These are phyloP conservation scores for Isaurus tuberculatus DNA, from an alignment of 92 coral and sea anemone genomes.

Conservation along the genomic window DNA sequence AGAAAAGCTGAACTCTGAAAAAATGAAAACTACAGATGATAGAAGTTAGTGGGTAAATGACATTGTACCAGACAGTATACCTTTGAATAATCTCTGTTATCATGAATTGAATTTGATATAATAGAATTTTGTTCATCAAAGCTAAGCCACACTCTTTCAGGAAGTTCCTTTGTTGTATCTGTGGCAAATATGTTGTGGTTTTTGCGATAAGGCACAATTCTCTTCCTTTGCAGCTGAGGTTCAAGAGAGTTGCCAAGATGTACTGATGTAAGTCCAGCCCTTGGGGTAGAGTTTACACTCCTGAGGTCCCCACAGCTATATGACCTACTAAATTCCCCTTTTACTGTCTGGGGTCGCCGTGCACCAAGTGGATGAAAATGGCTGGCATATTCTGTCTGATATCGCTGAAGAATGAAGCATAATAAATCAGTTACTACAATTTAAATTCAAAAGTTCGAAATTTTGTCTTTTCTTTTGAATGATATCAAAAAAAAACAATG, in stretches of 20 bases:
- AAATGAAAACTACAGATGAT: too few relatives aligned
- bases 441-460: too few relatives aligned
- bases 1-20: too few relatives aligned
- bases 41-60: too few relatives aligned
- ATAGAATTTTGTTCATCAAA: conserved; percentile 57
- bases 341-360: conserved; percentile 81
- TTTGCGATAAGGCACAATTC: conserved; percentile 90
- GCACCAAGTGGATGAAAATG: conserved; percentile 84
- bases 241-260: conserved; percentile 85
- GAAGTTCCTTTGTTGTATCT: conserved; percentile 84
- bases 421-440: too few relatives aligned
- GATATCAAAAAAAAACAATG: too few relatives aligned
- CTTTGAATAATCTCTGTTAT: conserved; percentile 17
- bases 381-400: conserved; percentile 81
- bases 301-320: conserved; percentile 64
- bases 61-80: too few relatives aligned
- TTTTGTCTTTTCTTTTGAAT: too few relatives aligned
- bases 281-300: conserved; percentile 78
- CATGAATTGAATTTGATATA: conserved; percentile 31
- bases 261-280: conserved; percentile 90
- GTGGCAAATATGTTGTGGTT: conserved; percentile 95
- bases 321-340: conserved; percentile 85
- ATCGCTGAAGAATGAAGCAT: conserved; percentile 52
- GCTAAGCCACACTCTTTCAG: conserved; percentile 86
- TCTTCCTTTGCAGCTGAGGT: conserved; percentile 92